Percentiles rank a stretch among this genome's conserved stretches.
phyloP scores from a whole-genome alignment of 2,888 invertebrate genomes.

The Agonopterix heracliana region DNA sequence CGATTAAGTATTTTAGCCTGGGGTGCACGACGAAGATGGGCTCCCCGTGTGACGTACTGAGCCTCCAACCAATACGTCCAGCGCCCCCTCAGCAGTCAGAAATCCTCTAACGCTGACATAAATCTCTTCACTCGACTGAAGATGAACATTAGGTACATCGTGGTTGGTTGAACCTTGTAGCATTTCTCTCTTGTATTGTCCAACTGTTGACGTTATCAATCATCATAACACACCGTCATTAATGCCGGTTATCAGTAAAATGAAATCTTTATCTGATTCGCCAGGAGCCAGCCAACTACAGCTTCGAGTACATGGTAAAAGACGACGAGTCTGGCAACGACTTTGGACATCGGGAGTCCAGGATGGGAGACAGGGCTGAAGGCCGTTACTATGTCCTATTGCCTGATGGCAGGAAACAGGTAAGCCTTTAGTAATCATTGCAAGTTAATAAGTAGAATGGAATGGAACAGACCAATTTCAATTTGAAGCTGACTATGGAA shows the following conservation, averaged over 20 bases:
- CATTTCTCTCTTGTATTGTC: background rate
- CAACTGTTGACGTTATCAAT: background rate
- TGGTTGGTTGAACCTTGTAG: background rate
- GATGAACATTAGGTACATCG: background rate
- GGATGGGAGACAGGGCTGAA: constrained; percentile 78
- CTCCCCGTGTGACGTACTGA: too few species aligned
- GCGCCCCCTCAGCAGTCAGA: too few species aligned
- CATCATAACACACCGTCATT: background rate
- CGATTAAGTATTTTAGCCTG: too few species aligned
- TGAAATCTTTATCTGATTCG: background rate
- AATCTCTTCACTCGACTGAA: background rate
- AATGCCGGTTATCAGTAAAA: background rate
- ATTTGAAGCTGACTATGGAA: too few species aligned
- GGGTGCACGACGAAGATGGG: too few species aligned
- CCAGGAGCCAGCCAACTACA: constrained; percentile 81
- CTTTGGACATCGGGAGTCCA: constrained; percentile 80
- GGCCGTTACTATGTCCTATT: constrained; percentile 80
- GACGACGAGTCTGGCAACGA: constrained; percentile 79
- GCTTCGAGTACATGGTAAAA: constrained; percentile 81
- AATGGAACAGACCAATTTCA: too few species aligned
- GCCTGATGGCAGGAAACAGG: constrained; percentile 82
- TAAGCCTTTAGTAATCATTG: constrained; percentile 14
- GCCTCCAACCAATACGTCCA: too few species aligned
- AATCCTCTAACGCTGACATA: too few species aligned
- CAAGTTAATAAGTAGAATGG: too few species aligned